Conservation (phyloP, 2,797 vertebrate genomes). For the Trematocara caparti region DNA sequence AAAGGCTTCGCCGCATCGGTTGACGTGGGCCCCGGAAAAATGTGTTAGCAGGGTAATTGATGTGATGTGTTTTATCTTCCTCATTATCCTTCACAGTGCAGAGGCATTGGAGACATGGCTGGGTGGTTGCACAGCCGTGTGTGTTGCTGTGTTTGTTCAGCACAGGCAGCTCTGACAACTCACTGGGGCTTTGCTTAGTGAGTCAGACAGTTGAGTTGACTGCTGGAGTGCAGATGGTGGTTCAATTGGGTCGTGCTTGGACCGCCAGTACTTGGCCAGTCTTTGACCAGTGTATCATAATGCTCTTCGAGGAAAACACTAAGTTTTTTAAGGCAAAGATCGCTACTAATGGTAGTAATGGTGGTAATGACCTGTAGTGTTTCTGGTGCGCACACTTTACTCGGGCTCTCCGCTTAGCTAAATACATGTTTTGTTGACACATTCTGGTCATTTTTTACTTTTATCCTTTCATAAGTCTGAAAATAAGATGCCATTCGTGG, state of each 20-base stretch:
- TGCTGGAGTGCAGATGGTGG: conserved; percentile 31
- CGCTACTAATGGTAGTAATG: background rate
- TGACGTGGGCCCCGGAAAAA: conserved; percentile 23
- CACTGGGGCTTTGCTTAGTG: conserved; percentile 39
- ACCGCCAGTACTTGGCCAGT: background rate
- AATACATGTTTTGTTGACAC: background rate
- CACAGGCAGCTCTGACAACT: conserved; percentile 44
- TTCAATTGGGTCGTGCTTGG: conserved; percentile 10
- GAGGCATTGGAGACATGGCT: conserved; percentile 36
- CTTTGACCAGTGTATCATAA: background rate
- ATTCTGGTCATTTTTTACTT: background rate
- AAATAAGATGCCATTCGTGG: background rate
- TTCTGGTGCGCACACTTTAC: background rate
- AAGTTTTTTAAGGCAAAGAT: background rate
- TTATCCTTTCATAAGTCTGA: background rate
- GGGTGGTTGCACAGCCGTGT: conserved; percentile 35
- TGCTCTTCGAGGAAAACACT: background rate
- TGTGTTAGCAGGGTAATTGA: conserved; percentile 55
- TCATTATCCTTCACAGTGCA: conserved; percentile 59
- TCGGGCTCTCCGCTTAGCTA: background rate
- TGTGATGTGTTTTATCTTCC: conserved; percentile 62
- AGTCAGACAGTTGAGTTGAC: conserved; percentile 29
- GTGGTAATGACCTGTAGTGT: background rate
- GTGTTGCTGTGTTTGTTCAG: conserved; percentile 26
- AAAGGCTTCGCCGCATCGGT: background rate